Conservation (phyloP, 2,888 invertebrate species). For the Eumerus sabulonum region DNA sequence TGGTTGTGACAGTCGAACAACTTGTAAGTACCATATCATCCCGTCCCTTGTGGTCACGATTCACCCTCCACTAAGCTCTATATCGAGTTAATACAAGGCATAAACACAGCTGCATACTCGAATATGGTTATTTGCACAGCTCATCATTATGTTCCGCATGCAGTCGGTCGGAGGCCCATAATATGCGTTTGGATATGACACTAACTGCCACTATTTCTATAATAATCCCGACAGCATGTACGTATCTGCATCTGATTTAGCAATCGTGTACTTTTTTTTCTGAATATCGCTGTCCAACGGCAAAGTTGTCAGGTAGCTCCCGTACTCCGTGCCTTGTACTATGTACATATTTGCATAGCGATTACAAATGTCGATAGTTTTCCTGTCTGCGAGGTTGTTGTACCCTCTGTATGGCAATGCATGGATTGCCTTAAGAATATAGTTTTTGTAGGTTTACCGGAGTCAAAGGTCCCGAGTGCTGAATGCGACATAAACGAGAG, state of each 20-base stretch:
- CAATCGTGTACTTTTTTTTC: constrained; percentile 46
- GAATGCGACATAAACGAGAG: constrained; percentile 61
- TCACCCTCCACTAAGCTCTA: too few relatives aligned
- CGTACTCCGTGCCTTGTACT: background rate
- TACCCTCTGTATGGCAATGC: background rate
- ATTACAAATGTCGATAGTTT: constrained; percentile 42
- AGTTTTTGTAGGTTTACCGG: constrained; percentile 47
- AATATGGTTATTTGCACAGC: background rate
- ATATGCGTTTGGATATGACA: constrained; percentile 19
- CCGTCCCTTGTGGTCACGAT: too few relatives aligned
- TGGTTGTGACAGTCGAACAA: too few relatives aligned
- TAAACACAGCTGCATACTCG: background rate
- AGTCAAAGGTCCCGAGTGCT: constrained; percentile 61
- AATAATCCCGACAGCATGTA: background rate
- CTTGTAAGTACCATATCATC: too few relatives aligned
- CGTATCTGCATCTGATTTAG: constrained; percentile 48
- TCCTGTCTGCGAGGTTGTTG: constrained; percentile 39
- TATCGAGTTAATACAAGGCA: too few relatives aligned
- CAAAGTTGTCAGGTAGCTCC: constrained; percentile 36
- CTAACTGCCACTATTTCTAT: constrained; percentile 8
- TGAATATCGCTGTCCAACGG: background rate
- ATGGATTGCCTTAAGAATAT: constrained; percentile 13
- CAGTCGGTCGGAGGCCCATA: constrained; percentile 14
- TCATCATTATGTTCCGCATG: constrained; percentile 24
- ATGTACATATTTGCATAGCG: constrained; percentile 47